These are phyloP conservation scores for Calypte anna DNA, from an alignment of 2,113 vertebrate genomes.

Conservation along the genomic window DNA sequence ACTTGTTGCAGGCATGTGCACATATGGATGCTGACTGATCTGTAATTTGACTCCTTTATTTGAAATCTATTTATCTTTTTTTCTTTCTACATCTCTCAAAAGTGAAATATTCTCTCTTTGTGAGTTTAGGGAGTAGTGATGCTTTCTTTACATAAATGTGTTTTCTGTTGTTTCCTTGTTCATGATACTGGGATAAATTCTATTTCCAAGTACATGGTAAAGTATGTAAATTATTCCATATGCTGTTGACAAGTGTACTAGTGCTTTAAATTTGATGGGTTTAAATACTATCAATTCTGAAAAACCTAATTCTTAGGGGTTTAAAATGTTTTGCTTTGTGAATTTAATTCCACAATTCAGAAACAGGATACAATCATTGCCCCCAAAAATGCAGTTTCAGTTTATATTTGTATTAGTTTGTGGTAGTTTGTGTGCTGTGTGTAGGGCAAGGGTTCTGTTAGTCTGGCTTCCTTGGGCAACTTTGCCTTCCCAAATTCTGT, in stretches of 20 bases:
- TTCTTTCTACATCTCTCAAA: not conserved
- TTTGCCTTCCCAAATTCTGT: not conserved
- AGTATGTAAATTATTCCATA: not conserved
- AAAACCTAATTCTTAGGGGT: not conserved
- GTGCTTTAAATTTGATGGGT: not conserved
- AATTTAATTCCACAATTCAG: not conserved
- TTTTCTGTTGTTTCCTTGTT: not conserved
- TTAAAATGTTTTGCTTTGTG: not conserved
- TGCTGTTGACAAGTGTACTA: not conserved
- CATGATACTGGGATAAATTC: not conserved
- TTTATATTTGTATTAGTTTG: not conserved
- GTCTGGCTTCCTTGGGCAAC: not conserved
- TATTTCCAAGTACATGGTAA: not conserved
- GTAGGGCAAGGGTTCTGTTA: not conserved
- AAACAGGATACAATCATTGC: not conserved
- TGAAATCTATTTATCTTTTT: not conserved
- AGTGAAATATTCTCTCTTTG: not conserved
- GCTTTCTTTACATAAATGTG: not conserved
- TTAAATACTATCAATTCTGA: not conserved
- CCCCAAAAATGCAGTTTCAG: not conserved
- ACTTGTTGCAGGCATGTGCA: rapidly evolving
- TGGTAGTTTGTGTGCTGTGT: not conserved
- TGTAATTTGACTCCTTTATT: not conserved
- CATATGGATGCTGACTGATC: not conserved
- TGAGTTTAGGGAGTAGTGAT: not conserved